Evolutionary conservation across 2,888 invertebrate genomes (phyloP).

Genomic region (Glyphotaelius pellucidus): DNA sequence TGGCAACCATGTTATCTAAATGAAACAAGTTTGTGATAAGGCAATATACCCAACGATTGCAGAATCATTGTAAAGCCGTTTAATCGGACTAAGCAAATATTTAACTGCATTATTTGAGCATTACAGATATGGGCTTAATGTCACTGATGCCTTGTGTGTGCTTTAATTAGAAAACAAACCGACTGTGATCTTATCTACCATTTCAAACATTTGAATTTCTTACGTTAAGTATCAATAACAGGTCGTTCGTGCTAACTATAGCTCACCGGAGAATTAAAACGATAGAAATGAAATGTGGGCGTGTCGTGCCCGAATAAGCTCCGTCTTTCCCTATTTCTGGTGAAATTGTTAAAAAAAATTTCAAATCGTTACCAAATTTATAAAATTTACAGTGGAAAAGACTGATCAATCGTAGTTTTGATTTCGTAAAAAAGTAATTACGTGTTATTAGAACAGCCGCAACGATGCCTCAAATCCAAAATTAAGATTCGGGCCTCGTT

Average conservation of each 20-base stretch:
- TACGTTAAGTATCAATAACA: constrained; percentile 42
- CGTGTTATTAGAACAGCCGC: too few relatives aligned
- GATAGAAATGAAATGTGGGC: background rate
- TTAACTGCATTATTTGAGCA: constrained; percentile 48
- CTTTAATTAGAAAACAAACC: constrained; percentile 47
- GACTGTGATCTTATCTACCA: constrained; percentile 48
- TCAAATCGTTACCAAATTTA: too few relatives aligned
- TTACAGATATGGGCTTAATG: constrained; percentile 33
- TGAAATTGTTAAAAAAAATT: background rate
- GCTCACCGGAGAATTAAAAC: background rate
- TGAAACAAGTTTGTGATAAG: constrained; percentile 20
- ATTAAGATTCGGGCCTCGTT: too few relatives aligned
- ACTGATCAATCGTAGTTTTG: too few relatives aligned
- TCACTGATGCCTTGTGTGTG: constrained; percentile 34
- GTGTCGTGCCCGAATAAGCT: background rate
- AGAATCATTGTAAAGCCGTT: constrained; percentile 29
- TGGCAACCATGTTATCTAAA: constrained; percentile 13
- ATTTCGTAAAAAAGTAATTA: too few relatives aligned
- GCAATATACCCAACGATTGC: constrained; percentile 42
- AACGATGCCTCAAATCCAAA: too few relatives aligned
- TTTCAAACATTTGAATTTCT: constrained; percentile 52
- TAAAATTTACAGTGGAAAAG: too few relatives aligned
- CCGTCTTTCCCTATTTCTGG: background rate
- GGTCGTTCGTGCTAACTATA: background rate
- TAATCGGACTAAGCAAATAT: constrained; percentile 41